Conservation (phyloP, 1,140 invertebrate genomes). For the Protaetia brevitarsis region DNA sequence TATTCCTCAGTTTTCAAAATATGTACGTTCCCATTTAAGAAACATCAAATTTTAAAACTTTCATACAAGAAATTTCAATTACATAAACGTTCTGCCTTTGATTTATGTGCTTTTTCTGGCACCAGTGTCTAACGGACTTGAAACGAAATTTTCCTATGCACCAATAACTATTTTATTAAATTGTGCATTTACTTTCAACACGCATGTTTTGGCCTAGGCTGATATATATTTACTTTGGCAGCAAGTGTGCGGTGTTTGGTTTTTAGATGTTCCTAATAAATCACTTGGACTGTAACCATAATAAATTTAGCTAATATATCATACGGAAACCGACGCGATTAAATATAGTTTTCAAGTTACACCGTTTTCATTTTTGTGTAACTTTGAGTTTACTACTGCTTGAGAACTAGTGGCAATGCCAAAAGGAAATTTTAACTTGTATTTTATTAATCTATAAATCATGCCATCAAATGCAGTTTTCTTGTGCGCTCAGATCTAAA, state of each 20-base stretch:
- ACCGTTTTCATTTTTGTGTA: background rate
- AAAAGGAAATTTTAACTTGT: no score
- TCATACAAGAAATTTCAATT: constrained; percentile 11
- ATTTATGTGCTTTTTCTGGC: constrained; percentile 9
- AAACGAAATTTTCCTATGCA: background rate
- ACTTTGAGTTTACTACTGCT: no score
- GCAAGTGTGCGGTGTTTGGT: constrained; percentile 4
- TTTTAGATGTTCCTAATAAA: constrained; percentile 14
- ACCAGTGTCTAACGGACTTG: background rate
- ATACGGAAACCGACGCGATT: background rate
- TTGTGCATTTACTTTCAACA: constrained; percentile 17
- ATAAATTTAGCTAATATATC: constrained; percentile 8
- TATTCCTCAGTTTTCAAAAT: constrained; percentile 2
- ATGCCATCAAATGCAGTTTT: no score
- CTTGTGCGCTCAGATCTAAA: no score
- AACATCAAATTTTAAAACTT: background rate
- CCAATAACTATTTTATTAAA: constrained; percentile 7
- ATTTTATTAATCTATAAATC: no score
- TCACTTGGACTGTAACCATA: constrained; percentile 7
- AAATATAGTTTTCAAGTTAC: constrained; percentile 6
- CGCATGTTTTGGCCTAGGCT: background rate
- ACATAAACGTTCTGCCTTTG: background rate
- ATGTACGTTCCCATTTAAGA: background rate
- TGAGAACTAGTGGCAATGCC: no score
- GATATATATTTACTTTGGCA: constrained; percentile 3